Evolutionary conservation across 1,140 invertebrate genomes (phyloP).

Genomic region (Drosophila bocqueti): DNA sequence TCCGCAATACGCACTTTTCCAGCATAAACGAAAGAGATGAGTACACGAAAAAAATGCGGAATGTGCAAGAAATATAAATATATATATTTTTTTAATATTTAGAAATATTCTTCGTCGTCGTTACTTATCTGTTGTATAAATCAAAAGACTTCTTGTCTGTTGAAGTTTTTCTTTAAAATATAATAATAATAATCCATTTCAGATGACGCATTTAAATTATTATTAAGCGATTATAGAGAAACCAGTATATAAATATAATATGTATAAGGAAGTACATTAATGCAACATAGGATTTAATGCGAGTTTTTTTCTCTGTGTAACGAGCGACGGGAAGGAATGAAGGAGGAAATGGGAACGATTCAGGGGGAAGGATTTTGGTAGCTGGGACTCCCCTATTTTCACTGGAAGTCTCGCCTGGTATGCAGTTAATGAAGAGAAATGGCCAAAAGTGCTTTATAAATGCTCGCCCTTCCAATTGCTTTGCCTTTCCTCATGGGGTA

Average conservation of each 20-base stretch:
- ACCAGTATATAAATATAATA: too few species aligned
- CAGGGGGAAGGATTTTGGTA: neutral
- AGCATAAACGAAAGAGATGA: constrained; percentile 13
- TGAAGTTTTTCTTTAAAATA: neutral
- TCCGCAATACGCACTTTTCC: constrained; percentile 11
- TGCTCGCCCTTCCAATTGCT: constrained; percentile 47
- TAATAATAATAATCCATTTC: neutral
- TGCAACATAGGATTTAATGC: neutral
- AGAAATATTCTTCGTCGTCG: too few species aligned
- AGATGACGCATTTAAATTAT: neutral
- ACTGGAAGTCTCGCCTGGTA: constrained; percentile 20
- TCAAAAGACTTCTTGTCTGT: neutral
- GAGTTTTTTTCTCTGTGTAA: constrained; percentile 1
- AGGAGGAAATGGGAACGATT: neutral
- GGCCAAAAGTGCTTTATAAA: constrained; percentile 77
- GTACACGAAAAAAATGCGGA: neutral
- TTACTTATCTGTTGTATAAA: neutral
- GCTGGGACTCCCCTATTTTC: constrained; percentile 1
- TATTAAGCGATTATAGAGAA: neutral
- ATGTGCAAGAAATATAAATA: neutral
- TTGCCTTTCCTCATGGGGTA: neutral
- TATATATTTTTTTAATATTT: neutral
- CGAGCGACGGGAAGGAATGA: neutral
- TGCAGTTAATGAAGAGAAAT: constrained; percentile 78
- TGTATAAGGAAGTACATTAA: neutral